These are phyloP conservation scores for Meloidogyne chitwoodi DNA, from an alignment of 1,140 invertebrate species.

Conservation along the genomic window DNA sequence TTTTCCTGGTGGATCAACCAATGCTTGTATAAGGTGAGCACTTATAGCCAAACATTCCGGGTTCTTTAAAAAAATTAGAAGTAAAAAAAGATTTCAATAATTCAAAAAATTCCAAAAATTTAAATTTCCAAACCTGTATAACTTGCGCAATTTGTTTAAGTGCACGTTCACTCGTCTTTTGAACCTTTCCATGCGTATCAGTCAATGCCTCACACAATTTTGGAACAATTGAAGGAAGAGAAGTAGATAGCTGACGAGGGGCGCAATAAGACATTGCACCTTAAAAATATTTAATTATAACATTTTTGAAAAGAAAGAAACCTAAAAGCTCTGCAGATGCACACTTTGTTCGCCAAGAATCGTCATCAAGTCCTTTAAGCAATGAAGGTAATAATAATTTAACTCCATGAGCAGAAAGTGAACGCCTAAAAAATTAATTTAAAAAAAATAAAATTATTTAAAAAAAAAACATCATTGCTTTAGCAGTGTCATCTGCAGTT, in stretches of 20 bases:
- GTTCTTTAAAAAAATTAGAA: slow-evolving; percentile 74
- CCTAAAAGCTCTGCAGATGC: slow-evolving; percentile 92
- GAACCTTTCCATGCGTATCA: slow-evolving; percentile 96
- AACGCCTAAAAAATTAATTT: slow-evolving; percentile 1
- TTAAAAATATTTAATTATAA: not conserved
- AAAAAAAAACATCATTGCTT: slow-evolving; percentile 79
- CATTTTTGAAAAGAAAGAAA: slow-evolving; percentile 57
- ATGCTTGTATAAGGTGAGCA: slow-evolving; percentile 81
- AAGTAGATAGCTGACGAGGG: slow-evolving; percentile 93
- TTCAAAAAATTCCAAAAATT: slow-evolving; percentile 67
- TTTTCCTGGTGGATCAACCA: slow-evolving; percentile 93
- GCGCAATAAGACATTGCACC: slow-evolving; percentile 75
- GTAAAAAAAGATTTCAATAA: slow-evolving; percentile 61
- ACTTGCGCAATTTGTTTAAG: slow-evolving; percentile 93
- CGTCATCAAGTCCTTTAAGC: slow-evolving; percentile 85
- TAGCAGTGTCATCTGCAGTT: slow-evolving; percentile 87
- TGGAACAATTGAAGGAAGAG: slow-evolving; percentile 94
- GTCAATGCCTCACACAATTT: slow-evolving; percentile 92
- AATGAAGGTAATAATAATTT: slow-evolving; percentile 87
- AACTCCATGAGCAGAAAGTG: slow-evolving; percentile 85
- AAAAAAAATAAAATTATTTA: not conserved
- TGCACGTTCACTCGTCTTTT: slow-evolving; percentile 88
- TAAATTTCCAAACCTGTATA: slow-evolving; percentile 68
- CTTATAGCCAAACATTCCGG: slow-evolving; percentile 87
- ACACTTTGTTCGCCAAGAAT: slow-evolving; percentile 97